Conservation (phyloP, 2,888 invertebrate species). For the Ischnura elegans region DNA sequence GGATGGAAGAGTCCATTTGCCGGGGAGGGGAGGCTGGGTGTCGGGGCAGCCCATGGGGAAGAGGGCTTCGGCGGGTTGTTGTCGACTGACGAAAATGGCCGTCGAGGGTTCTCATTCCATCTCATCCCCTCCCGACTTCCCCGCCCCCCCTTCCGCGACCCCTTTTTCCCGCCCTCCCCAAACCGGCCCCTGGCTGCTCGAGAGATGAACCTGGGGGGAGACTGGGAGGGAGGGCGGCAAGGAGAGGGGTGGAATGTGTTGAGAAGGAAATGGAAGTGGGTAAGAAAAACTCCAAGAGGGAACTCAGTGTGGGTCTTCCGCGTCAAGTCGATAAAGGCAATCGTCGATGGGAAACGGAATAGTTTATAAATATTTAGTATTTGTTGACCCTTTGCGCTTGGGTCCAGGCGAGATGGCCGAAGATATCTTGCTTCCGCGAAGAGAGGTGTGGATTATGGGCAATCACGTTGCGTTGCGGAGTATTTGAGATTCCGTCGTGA, state of each 20-base stretch:
- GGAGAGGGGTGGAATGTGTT: conserved; percentile 68
- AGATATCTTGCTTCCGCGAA: not conserved
- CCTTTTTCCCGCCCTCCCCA: not conserved
- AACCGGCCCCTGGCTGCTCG: conserved; percentile 67
- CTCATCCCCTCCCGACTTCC: not conserved
- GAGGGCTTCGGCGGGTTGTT: conserved; percentile 56
- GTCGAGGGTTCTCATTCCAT: conserved; percentile 56
- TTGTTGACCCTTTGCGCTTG: not conserved
- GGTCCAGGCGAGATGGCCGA: not conserved
- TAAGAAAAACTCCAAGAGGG: conserved; percentile 44
- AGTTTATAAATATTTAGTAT: conserved; percentile 56
- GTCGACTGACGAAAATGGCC: conserved; percentile 67
- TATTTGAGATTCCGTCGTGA: not conserved
- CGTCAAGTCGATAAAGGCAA: conserved; percentile 32
- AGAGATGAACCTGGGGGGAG: conserved; percentile 70
- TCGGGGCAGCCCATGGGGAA: not conserved
- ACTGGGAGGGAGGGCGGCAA: conserved; percentile 75
- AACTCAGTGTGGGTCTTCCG: not conserved
- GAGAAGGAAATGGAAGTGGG: conserved; percentile 55
- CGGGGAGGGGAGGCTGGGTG: not conserved
- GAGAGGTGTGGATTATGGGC: not conserved
- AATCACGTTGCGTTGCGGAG: not conserved
- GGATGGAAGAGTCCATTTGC: conserved; percentile 68
- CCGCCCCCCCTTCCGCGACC: conserved; percentile 56
- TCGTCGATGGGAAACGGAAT: conserved; percentile 6